Conservation (phyloP, 2,888 invertebrate species). For the Allolobophora icterica region DNA sequence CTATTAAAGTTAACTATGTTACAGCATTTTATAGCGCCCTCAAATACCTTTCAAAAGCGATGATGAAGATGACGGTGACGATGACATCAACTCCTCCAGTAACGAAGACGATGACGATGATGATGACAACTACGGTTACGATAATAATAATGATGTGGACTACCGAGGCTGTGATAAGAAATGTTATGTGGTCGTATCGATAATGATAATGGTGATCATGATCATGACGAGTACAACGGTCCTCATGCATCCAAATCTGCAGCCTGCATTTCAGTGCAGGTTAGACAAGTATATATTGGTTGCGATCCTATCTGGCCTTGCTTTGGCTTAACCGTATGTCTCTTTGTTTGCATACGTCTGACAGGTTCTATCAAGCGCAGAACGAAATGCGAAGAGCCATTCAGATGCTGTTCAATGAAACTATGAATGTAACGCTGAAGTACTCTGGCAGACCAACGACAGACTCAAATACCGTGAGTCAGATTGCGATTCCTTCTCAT, state of each 20-base stretch:
- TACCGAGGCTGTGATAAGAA: no score
- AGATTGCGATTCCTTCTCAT: neutral
- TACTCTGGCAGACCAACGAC: neutral
- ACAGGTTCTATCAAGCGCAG: slow-evolving; percentile 35
- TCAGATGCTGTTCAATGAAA: slow-evolving; percentile 26
- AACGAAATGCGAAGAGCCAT: slow-evolving; percentile 31
- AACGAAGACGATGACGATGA: neutral
- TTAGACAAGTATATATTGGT: no score
- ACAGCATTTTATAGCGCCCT: neutral
- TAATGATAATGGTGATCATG: neutral
- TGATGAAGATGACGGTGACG: neutral
- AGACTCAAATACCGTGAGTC: neutral
- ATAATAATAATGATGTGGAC: no score
- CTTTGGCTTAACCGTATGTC: neutral
- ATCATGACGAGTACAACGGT: neutral
- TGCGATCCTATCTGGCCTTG: neutral
- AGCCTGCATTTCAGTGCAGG: no score
- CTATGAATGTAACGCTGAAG: neutral
- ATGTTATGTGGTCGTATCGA: no score
- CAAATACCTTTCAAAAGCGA: neutral
- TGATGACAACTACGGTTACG: no score
- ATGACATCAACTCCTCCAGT: neutral
- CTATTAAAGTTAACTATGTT: neutral
- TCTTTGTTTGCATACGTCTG: neutral
- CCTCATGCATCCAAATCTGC: no score